A percentile compares a stretch with the other conserved stretches of the same genome.
Conservation (phyloP, 2,113 vertebrate species). For the Bambusicola thoracicus region DNA sequence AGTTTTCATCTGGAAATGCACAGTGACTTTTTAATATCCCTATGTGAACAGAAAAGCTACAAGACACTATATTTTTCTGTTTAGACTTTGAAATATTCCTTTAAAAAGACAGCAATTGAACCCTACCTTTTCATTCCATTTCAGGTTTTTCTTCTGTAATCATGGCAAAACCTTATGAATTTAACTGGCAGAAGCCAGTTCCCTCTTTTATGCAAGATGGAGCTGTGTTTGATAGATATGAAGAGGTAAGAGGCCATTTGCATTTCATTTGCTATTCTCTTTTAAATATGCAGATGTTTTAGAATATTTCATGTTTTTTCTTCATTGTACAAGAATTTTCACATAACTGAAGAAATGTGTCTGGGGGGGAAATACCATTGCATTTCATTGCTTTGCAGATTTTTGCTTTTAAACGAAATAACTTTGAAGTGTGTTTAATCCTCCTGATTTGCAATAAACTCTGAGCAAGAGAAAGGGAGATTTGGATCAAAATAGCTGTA, state of each 20-base stretch:
- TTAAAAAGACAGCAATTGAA: constrained; percentile 9
- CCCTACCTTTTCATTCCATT: constrained; percentile 44
- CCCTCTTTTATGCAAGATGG: constrained; percentile 95
- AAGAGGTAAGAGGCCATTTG: constrained; percentile 87
- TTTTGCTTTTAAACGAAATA: not conserved
- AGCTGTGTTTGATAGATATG: constrained; percentile 92
- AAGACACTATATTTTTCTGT: not conserved
- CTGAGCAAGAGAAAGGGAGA: not conserved
- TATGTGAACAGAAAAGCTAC: not conserved
- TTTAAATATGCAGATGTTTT: not conserved
- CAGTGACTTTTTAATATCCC: not conserved
- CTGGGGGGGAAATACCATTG: not conserved
- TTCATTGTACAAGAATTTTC: not conserved
- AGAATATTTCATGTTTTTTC: not conserved
- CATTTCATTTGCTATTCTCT: not conserved
- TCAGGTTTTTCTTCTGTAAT: constrained; percentile 82
- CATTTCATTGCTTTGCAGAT: not conserved
- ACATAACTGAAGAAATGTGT: not conserved
- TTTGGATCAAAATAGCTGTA: not conserved
- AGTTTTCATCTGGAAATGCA: not conserved
- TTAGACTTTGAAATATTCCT: not conserved
- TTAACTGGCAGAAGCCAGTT: constrained; percentile 97
- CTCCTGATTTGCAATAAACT: constrained; percentile 15
- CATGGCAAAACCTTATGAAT: constrained; percentile 99
- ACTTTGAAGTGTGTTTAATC: constrained; percentile 13